Base-by-base conservation (phyloP, 2,888 invertebrate genomes). In the Pyrochroa serraticornis region DNA sequence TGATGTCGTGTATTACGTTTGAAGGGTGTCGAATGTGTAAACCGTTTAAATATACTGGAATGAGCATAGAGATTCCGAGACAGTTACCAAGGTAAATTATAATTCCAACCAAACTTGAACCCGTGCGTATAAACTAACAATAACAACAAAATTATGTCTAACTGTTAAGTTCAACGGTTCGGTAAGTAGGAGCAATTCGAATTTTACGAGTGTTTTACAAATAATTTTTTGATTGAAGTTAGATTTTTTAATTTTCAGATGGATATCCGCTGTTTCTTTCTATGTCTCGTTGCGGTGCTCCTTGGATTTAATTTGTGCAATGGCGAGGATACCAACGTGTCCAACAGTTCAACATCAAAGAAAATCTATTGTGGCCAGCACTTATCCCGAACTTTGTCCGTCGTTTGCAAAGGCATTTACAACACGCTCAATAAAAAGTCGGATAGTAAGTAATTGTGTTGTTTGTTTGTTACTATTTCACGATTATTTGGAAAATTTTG, bases 351-450 rank as follows among this genome's bases (percentile, higher is more conserved):
- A 5, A 41, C 38, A 10, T 14, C 46, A 3, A 46, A 53, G 32
- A 48, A 42, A 31, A 35, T 48, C 8, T 63, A 66, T 43, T 66
- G 66, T 39, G 66, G 66, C 3, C 48, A 53, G 22, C 51, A 60
- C 34, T 57, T 66, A 44, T 65, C 66, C 12, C 42, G 50, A n/a
- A 68, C 72, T 2, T 51, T 74, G 6, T 68, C 67, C 5, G 57
- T 66, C 6, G 64, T 74, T 9, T 74, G 74, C 42, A 58, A 68
- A 35, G 74, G 74, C 22, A 70, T 68, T 38, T 73, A 74, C 64
- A 72, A 72, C 57, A 71, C 72, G 5, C 36, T 71, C 14, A 62
- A 63, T 34, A 70, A 68, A 52, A 63, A 67, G 45, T 38, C 60
- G 41, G 64, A 61, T 35, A 59, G 69, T 71, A 60, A 64, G 70